Conservation (phyloP, 2,113 vertebrate genomes). For the Channa argus region DNA sequence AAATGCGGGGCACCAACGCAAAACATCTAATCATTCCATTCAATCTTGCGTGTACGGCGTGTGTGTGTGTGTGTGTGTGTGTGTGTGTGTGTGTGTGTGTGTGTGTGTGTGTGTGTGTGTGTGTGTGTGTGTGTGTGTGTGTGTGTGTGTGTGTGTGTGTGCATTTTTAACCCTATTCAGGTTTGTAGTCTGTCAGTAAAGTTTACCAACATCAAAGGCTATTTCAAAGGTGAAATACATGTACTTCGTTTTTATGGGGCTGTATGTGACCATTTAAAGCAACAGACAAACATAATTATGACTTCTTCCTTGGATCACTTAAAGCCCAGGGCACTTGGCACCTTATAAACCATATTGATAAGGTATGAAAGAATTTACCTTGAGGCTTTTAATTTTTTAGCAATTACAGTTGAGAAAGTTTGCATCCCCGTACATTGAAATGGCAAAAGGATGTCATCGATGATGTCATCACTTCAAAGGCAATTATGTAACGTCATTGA, state of each 20-base stretch:
- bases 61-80: slow-evolving; percentile 5
- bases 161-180: no score
- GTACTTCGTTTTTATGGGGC: not conserved
- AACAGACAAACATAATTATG: not conserved
- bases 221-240: not conserved
- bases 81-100: no score
- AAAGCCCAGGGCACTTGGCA: not conserved
- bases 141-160: slow-evolving; percentile 5
- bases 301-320: not conserved
- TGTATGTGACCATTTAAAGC: slow-evolving; percentile 3
- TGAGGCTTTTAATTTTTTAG: not conserved
- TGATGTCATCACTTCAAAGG: no score
- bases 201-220: no score
- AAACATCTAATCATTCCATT: slow-evolving; percentile 42
- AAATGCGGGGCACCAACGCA: slow-evolving; percentile 51
- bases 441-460: no score
- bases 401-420: not conserved
- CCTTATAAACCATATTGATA: not conserved
- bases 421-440: no score
- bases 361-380: not conserved
- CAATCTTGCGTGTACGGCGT: not conserved
- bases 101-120: slow-evolving; percentile 8
- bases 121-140: slow-evolving; percentile 8
- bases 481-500: no score
- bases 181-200: no score